Evolutionary conservation across 2,888 invertebrate genomes (phyloP), one percentile per base, ranked within the genome.

Genomic region (Chesias legatella): DNA sequence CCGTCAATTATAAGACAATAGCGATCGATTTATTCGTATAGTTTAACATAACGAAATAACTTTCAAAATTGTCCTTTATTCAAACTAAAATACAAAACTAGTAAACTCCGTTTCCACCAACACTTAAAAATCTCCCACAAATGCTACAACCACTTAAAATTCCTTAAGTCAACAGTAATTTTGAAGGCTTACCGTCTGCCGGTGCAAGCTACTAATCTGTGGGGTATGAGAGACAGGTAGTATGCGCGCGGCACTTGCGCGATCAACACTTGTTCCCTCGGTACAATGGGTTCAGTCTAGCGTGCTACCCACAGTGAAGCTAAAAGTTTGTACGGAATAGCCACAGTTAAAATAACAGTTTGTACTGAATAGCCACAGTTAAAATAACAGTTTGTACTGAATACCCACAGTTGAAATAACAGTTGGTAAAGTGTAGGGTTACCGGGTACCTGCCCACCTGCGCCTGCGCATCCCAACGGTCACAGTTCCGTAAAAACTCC

Each of bases 211-310:
- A 20, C 21, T 32, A 31, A 24, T 39, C 44, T 39, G 39, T 43
- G 28, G 7, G 29, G 10, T 8, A 1, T 7, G 6, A 22, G 21
- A 20, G 33, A 34, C 56, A 60, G 62, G 59, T 63, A 64, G 73
- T 73, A 60, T 48, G 52, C 39, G 58, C 57, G 60, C 53, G 60
- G 54, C 73, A 63, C 63, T 71, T 67, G 73, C 41, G 52, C 58
- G 53, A 53, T 56, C 35, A 60, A 49, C 69, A 69, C 73, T 66
- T 72, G 70, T 60, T 58, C 35, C 41, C 26, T 23, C 13, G 5
- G 5, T 21, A 41, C 42, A 41, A 35, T 39, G 21, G 24, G 28
- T 28, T 41, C 45, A 51, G 51, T 52, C 34, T 45, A 42, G 39
- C 45, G 49, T 43, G 37, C 39, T 25, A 39, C 34, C 23, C 43